Evolutionary conservation across 2,888 invertebrate genomes (phyloP).

Genomic region (Phlogophora meticulosa): DNA sequence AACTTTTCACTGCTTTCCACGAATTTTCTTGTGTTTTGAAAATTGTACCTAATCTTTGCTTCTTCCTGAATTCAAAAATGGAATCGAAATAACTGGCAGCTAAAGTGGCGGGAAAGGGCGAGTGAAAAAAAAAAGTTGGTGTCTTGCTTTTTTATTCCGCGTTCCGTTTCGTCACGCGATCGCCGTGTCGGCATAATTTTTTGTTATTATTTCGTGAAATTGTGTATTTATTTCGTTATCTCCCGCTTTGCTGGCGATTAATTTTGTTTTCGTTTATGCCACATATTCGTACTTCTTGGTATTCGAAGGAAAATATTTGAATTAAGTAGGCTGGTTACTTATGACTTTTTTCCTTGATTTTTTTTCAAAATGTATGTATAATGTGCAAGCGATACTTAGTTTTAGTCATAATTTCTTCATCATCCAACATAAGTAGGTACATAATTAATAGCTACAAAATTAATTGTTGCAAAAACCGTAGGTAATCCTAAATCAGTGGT

Average conservation of each 20-base stretch:
- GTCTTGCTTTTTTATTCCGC: conserved; percentile 63
- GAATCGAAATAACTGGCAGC: conserved; percentile 23
- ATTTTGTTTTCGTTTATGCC: conserved; percentile 60
- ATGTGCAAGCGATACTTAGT: too few species aligned
- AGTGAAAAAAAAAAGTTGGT: conserved; percentile 59
- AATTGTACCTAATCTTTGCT: conserved; percentile 4
- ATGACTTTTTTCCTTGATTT: conserved; percentile 12
- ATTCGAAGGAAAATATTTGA: conserved; percentile 50
- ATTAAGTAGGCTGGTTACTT: conserved; percentile 37
- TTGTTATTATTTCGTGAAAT: conserved; percentile 64
- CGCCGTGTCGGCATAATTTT: conserved; percentile 62
- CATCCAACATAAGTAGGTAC: too few species aligned
- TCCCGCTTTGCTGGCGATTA: conserved; percentile 63
- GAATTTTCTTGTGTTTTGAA: not conserved
- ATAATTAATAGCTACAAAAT: too few species aligned
- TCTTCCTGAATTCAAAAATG: conserved; percentile 4
- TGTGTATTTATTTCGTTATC: conserved; percentile 67
- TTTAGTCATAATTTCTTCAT: too few species aligned
- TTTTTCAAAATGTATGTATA: too few species aligned
- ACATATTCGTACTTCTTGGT: conserved; percentile 41
- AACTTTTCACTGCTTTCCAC: not conserved
- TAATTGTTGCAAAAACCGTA: not conserved
- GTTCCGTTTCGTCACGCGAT: conserved; percentile 68
- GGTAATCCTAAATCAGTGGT: too few species aligned
- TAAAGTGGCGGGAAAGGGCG: conserved; percentile 57